Evolutionary conservation across 2,113 vertebrate genomes (phyloP), one percentile per base, ranked within the genome.

Genomic region (Prinia subflava): DNA sequence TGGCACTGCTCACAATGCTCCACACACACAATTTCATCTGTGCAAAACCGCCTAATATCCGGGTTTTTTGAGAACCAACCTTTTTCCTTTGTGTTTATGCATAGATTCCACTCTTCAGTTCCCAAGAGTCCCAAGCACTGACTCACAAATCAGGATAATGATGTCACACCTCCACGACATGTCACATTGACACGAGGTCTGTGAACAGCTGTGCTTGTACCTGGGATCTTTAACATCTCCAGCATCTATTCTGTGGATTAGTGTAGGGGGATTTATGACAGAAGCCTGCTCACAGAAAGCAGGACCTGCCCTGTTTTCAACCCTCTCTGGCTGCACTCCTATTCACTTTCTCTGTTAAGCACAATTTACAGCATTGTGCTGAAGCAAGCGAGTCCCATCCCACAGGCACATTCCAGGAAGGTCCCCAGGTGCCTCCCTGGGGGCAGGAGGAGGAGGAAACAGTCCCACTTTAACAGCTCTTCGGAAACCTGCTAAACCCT

Each of bases 401-500:
- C 70, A 91, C 24, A 22, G 52, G 78, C 37, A 37, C 63, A 21
- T 65, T 80, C 50, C 82, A 65, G 24, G 59, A 42, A 46, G 65
- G 25, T 63, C 55, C 46, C 67, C 78, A 85, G 50, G 31, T 68
- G 65, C 41, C 84, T 89, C 87, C 71, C 78, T 90, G 87, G 65
- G 71, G 60, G n/a, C 49, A 74, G 62, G 15, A 89, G 64, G 17
- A 76, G 62, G 28, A 47, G 63, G 81, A 76, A 96, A 89, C 71
- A 85, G 41, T 19, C 42, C 33, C 11, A 20, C 37, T 94, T 91
- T 55, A 89, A 84, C 60, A 83, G 15, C 49, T 14, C 46, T 37
- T 68, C 31, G 65, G 91, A 85, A 95, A 79, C 41, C 65, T 65
- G 70, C 85, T 93, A 74, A 94, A 92, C 53, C 13, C 63, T 65